Percentiles rank a stretch among this genome's conserved stretches.
These are phyloP conservation scores for Macrochelys suwanniensis DNA, from an alignment of 2,797 vertebrate genomes.

Conservation along the genomic window DNA sequence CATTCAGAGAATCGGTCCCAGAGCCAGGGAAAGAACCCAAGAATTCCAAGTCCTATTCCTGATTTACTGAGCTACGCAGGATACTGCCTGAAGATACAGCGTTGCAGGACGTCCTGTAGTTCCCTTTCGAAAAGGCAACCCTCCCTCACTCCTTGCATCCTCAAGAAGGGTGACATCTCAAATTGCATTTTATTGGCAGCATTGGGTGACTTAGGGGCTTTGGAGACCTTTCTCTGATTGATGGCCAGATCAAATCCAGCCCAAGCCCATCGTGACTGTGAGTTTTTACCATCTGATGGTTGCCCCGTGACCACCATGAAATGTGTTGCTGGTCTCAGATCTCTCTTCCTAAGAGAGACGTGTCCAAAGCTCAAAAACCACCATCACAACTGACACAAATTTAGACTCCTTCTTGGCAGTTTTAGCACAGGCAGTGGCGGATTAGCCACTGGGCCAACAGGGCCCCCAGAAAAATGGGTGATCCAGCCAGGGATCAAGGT, in stretches of 20 bases:
- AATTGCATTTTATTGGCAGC: not conserved
- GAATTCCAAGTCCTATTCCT: not conserved
- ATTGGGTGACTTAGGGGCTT: not conserved
- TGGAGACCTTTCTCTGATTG: slow-evolving; percentile 30
- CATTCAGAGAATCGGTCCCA: not conserved
- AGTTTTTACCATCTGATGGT: slow-evolving; percentile 13
- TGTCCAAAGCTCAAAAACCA: slow-evolving; percentile 6
- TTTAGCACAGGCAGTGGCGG: not conserved
- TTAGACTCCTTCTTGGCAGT: not conserved
- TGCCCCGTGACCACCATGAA: not conserved
- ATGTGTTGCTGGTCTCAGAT: not conserved
- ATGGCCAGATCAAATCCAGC: slow-evolving; percentile 1
- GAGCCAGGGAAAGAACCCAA: not conserved
- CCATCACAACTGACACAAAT: not conserved
- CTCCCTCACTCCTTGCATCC: not conserved
- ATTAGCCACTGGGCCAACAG: too few relatives aligned
- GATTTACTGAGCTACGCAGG: not conserved
- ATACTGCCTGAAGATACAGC: not conserved
- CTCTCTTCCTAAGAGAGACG: slow-evolving; percentile 23
- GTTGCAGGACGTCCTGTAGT: not conserved
- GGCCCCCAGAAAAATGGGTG: too few relatives aligned
- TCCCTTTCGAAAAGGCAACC: not conserved
- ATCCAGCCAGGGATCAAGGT: too few relatives aligned
- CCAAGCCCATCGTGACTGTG: slow-evolving; percentile 24
- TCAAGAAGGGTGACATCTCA: not conserved